These are phyloP conservation scores for Ophion obscuratus DNA, from an alignment of 2,888 invertebrate genomes.

Conservation along the genomic window DNA sequence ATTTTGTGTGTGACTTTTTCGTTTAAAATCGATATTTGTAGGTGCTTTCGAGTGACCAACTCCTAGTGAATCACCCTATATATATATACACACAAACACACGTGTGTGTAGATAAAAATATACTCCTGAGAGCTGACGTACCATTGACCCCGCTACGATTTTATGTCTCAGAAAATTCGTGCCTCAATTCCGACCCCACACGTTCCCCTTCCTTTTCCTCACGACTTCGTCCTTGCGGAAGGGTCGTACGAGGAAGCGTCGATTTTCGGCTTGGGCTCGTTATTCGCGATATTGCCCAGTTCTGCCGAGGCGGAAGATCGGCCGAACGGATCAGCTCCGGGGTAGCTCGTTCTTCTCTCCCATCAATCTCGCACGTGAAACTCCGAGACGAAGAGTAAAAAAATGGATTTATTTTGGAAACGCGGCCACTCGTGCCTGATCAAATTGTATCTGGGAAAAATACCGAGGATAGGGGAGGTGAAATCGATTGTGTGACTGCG, in stretches of 20 bases:
- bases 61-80: too few species aligned
- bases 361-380: neutral
- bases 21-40: too few species aligned
- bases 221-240: conserved; percentile 19
- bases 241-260: conserved; percentile 19
- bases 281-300: conserved; percentile 65
- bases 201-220: conserved; percentile 24
- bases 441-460: too few species aligned
- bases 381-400: neutral
- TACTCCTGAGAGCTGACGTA: conserved; percentile 49
- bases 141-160: conserved; percentile 67
- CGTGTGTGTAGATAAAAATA: conserved; percentile 19
- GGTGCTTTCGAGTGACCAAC: too few species aligned
- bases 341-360: neutral
- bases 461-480: too few species aligned
- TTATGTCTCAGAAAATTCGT: conserved; percentile 69
- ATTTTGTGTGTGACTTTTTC: too few species aligned
- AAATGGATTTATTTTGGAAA: neutral
- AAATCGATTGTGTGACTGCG: too few species aligned
- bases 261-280: conserved; percentile 54
- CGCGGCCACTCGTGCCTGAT: too few species aligned
- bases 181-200: conserved; percentile 52
- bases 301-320: conserved; percentile 56
- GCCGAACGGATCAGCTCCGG: conserved; percentile 18
- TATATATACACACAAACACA: too few species aligned